Base-by-base conservation (phyloP, 35 echinoderm and acorn worm genomes). In the Amphiura filiformis region DNA sequence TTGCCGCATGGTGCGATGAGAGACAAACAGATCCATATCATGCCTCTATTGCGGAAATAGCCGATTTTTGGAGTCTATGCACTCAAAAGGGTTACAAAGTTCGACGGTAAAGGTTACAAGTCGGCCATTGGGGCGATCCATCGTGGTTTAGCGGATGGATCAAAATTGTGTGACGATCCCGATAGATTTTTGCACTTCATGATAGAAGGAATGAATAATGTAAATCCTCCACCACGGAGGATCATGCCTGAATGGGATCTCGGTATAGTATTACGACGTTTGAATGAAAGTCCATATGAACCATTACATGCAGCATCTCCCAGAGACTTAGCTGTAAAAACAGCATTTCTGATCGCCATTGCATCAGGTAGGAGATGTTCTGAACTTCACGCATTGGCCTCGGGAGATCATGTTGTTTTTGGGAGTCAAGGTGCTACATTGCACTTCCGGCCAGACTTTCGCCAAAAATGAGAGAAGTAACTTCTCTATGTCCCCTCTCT, bases 101-200 rank as follows among this genome's bases (percentile, higher is more conserved):
- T 28, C 41, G 1, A 92, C 80, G 22, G 83, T 93, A 34, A 70
- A 76, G 81, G 81, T 13, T 93, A 88, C 75, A 37, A 70, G 20
- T 93, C 80, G 14, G 91, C 91, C 33, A 84, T 93, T 32, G 37
- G 36, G 13, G 49, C 91, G 12, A 56, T 93, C 35, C 86, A 88
- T 56, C 0, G n/a, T 39, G 91, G 86, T 3, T 84, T 88, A 56
- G 31, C 30, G 34, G 81, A 91, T 57, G 86, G 86, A 20, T 35
- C 75, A 44, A 76, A 30, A 12, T 42, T 88, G n/a, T 39, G 38
- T 1, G 20, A 39, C 35, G 65, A n/a, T n/a, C n/a, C n/a, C n/a
- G n/a, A 32, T 77, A 33, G 31, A 30, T 11, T 37, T 75, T 14
- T 84, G 49, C 13, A 34, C 20, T 42, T 76, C 0, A 37, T 93